Conservation (phyloP, 2,113 vertebrate species). For the Pseudopipra pipra region DNA sequence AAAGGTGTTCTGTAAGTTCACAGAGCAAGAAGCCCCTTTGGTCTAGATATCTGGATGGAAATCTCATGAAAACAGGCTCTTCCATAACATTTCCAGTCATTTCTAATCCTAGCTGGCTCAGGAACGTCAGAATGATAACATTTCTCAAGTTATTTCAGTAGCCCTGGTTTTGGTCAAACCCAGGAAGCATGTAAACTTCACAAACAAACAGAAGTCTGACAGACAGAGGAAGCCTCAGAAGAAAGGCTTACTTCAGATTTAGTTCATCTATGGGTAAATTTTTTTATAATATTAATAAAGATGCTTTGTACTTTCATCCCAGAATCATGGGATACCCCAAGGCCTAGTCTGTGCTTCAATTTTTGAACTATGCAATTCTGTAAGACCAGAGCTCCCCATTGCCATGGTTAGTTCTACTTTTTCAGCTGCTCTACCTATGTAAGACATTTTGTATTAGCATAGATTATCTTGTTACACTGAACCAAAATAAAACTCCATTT, state of each 20-base stretch:
- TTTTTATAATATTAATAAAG: conserved; percentile 6
- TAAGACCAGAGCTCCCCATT: not conserved
- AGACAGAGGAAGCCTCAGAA: not conserved
- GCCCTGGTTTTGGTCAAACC: conserved; percentile 39
- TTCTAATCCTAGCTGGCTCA: conserved; percentile 55
- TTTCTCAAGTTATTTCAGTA: conserved; percentile 49
- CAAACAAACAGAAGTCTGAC: conserved; percentile 32
- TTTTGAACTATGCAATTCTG: not conserved
- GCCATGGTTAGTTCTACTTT: not conserved
- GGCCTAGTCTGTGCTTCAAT: not conserved
- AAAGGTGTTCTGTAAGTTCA: conserved; percentile 61
- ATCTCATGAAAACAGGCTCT: conserved; percentile 61
- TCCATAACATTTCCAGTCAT: conserved; percentile 35
- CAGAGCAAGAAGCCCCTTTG: conserved; percentile 36
- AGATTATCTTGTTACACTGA: not conserved
- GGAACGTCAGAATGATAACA: conserved; percentile 32
- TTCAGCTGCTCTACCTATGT: not conserved
- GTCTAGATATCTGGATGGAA: conserved; percentile 47
- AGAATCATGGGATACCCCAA: not conserved
- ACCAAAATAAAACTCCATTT: not conserved
- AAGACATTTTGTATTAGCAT: not conserved
- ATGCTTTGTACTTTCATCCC: conserved; percentile 6
- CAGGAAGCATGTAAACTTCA: conserved; percentile 15
- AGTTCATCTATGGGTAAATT: not conserved
- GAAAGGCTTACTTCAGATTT: conserved; percentile 29